These are phyloP conservation scores for Onychomys arenicola DNA, from an alignment of 2,797 vertebrate species.

Conservation along the genomic window DNA sequence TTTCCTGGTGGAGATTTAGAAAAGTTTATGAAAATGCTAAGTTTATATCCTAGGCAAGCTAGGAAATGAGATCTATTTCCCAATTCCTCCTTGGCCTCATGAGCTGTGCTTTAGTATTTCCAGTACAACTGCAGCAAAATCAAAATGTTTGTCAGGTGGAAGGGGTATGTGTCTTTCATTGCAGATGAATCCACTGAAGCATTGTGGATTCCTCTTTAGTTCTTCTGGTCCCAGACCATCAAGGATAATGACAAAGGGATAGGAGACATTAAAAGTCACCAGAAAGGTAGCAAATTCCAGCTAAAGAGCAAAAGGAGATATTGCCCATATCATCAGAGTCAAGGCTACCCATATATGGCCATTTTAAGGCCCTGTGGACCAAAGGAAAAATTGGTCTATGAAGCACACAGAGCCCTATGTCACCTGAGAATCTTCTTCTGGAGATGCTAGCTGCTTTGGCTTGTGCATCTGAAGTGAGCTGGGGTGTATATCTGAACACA, in stretches of 20 bases:
- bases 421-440: not conserved
- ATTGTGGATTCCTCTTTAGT: not conserved
- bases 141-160: not conserved
- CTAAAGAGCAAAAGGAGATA: not conserved
- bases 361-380: not conserved
- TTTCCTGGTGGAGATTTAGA: not conserved
- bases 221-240: not conserved
- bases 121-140: not conserved
- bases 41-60: not conserved
- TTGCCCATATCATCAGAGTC: not conserved
- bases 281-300: not conserved
- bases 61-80: not conserved
- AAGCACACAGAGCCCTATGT: not conserved
- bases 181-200: not conserved
- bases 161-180: not conserved
- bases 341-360: not conserved
- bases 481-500: not conserved
- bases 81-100: not conserved
- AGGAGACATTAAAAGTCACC: not conserved
- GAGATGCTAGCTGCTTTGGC: not conserved
- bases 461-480: not conserved
- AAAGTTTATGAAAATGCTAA: not conserved
- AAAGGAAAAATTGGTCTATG: not conserved
- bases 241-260: not conserved
- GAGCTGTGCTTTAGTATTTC: not conserved